Evolutionary conservation across 2,888 invertebrate genomes (phyloP), one percentile per base, ranked within the genome.

Genomic region (Lasioglossum malachurum): DNA sequence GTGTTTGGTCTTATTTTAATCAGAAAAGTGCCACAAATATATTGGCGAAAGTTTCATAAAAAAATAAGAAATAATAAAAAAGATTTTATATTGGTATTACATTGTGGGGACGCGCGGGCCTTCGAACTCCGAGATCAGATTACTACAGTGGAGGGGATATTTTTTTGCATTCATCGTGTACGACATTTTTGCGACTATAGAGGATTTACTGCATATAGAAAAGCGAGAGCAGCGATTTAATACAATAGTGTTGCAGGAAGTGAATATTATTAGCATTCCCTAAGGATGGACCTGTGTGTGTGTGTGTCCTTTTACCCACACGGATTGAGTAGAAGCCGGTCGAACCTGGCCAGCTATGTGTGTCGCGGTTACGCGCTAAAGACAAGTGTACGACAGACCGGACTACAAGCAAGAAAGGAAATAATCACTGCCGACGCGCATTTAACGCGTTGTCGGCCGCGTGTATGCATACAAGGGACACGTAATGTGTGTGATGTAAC

Each of bases 211-310:
- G 35, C 3, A 35, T 85, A 88, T 85, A 83, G 88, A 89, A 88
- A 86, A 88, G 90, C 89, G 84, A 84, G 78, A 84, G 86, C 83
- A 35, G 88, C 91, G 91, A 92, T 93, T 93, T 91, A 91, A 91
- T 89, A 92, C 91, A 91, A 92, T 89, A 91, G 90, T 91, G 93
- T 92, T 90, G 90, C 92, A 92, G 93, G 93, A 94, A 94, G 92
- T 88, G 93, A 93, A 93, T 93, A 94, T 93, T 92, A 94, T 94
- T 94, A 94, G 93, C 93, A 93, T 94, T 93, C 90, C 90, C 89
- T 93, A 90, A 89, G 75, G 35, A 79, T 80, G 87, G 76, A 78
- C 75, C 87, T 78, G 69, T 77, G 69, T 82, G 69, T 77, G 69
- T 82, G 49, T 73, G 81, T 60, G 41, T 44, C 14, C 14, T 14